A percentile compares a stretch with the other conserved stretches of the same genome.
Conservation (phyloP, 2,113 vertebrate species). For the Ictidomys tridecemlineatus region DNA sequence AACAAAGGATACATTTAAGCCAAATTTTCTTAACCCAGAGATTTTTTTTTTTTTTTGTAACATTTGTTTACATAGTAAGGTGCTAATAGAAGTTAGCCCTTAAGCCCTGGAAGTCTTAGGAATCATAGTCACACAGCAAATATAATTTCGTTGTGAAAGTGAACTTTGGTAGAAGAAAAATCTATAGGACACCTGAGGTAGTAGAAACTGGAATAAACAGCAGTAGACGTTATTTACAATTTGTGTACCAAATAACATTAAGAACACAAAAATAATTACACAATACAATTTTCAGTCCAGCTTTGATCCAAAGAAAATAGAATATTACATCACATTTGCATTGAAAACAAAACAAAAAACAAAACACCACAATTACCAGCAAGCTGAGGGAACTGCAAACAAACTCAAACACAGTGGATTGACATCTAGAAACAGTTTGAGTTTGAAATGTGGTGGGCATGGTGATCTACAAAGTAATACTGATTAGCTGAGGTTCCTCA, state of each 20-base stretch:
- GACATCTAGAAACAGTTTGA: conserved; percentile 88
- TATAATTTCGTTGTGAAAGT: conserved; percentile 93
- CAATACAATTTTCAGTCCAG: conserved; percentile 94
- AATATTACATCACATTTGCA: conserved; percentile 93
- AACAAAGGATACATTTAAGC: conserved; percentile 95
- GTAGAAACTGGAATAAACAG: conserved; percentile 97
- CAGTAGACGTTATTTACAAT: conserved; percentile 94
- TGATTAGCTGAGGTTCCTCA: conserved; percentile 94
- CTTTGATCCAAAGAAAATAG: conserved; percentile 95
- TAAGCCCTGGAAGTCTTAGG: conserved; percentile 95
- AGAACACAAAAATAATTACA: conserved; percentile 94
- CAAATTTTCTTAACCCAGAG: conserved; percentile 94
- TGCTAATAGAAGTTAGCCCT: conserved; percentile 96
- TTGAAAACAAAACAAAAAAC: conserved; percentile 85
- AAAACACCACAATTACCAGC: conserved; percentile 90
- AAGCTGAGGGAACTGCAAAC: conserved; percentile 89
- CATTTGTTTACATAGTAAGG: conserved; percentile 95
- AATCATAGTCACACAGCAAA: conserved; percentile 92
- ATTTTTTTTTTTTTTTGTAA: conserved; percentile 87
- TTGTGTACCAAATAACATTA: conserved; percentile 96
- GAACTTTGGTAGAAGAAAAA: conserved; percentile 97
- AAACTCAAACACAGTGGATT: conserved; percentile 88
- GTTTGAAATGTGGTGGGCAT: conserved; percentile 90
- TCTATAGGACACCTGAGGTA: conserved; percentile 98
- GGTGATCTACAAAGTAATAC: conserved; percentile 93